phyloP scores from a whole-genome alignment of 2,113 vertebrate species.

The Microtus montanus region DNA sequence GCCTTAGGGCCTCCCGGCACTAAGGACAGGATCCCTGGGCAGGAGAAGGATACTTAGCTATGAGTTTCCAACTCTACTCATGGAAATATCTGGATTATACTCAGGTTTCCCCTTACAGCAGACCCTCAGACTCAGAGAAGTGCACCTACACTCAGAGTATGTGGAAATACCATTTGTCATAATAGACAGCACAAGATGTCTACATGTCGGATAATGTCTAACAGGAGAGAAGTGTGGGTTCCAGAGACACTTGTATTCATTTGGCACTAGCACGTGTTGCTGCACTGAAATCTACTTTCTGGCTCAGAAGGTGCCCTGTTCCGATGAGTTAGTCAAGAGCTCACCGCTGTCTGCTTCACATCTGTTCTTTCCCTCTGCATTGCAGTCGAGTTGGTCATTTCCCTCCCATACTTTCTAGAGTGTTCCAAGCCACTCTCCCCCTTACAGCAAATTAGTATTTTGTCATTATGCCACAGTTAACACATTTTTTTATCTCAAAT shows the following conservation, averaged over 20 bases:
- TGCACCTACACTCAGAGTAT: not conserved
- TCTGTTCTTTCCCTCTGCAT: not conserved
- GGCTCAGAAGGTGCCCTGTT: not conserved
- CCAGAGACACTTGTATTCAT: not conserved
- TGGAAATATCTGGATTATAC: not conserved
- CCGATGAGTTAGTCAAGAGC: not conserved
- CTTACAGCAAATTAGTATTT: not conserved
- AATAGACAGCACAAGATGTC: not conserved
- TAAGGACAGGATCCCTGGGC: not conserved
- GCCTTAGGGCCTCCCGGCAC: not conserved
- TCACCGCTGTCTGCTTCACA: not conserved
- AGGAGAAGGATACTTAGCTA: no score
- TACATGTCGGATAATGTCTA: not conserved
- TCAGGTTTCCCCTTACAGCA: not conserved
- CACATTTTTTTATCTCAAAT: conserved; percentile 45
- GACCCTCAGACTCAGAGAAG: not conserved
- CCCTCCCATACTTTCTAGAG: not conserved
- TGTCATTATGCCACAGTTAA: not conserved
- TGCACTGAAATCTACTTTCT: conserved; percentile 34
- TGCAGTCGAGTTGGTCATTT: not conserved
- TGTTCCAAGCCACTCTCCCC: not conserved
- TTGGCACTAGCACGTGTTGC: not conserved
- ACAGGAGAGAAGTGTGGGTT: not conserved
- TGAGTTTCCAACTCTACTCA: not conserved
- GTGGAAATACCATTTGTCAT: not conserved